Evolutionary conservation across 1,140 invertebrate species (phyloP), one percentile per base, ranked within the genome.

Genomic region (Lepidurus arcticus): DNA sequence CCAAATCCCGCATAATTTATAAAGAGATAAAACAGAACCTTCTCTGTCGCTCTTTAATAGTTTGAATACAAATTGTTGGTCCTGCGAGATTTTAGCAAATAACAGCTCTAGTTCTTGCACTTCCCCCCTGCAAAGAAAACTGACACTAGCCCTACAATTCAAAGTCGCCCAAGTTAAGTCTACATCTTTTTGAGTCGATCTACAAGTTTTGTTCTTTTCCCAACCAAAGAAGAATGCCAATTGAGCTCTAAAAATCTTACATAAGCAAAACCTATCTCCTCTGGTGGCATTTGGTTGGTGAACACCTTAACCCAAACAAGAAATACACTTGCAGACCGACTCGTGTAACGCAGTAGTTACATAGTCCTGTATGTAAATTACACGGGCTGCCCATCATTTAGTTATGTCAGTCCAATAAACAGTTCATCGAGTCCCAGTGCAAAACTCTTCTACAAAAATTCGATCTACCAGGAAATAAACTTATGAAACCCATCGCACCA

Each of bases 51-150:
- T 65, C 53, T 65, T 65, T 65, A 65, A 65, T 21, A 65, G 16
- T 65, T 9, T 65, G 53, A 65, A 65, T 65, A 65, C 53, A 65
- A 65, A 65, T 65, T 21, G 53, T 65, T 65, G 53, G 53, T 65
- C 53, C 53, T 9, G 53, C 53, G 53, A 65, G 53, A 65, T 65
- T 65, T 65, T 65, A 34, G 34, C 34, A 34, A 34, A 34, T 34
- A 34, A 34, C 53, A 65, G 21, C 53, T 21, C 16, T 7, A 47
- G 45, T 47, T 65, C 13, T 65, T 65, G 53, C 53, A 65, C 53
- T 65, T 21, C 21, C 53, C 47, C 47, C 8, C 21, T 65, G 16
- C 9, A 65, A 65, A 65, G 21, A 65, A n/a, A 65, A 16, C 45
- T 47, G 16, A 47, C 34, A 34, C 34, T 34, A 34, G 34, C 34